A percentile compares a stretch with the other conserved stretches of the same genome.
phyloP scores from a whole-genome alignment of 1,140 invertebrate genomes.

The Nephila pilipes region DNA sequence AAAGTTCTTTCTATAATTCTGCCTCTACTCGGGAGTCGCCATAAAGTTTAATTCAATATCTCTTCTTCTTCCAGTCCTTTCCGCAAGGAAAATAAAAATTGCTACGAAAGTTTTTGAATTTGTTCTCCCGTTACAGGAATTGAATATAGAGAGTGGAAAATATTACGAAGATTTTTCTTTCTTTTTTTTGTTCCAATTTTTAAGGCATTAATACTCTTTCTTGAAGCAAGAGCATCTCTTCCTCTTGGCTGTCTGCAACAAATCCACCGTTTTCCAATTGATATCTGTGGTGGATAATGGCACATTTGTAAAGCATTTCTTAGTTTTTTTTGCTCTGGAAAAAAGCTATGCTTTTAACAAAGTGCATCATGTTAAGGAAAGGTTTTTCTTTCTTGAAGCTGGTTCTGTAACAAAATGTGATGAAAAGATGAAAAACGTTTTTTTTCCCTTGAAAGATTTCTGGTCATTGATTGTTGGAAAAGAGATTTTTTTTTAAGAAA shows the following conservation, averaged over 20 bases:
- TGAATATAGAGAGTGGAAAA: not conserved
- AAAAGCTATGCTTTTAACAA: not conserved
- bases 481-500: too few relatives aligned
- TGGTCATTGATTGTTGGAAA: not conserved
- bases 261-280: not conserved
- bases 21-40: not conserved
- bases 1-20: constrained; percentile 3
- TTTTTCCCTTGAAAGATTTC: not conserved
- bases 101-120: constrained; percentile 7
- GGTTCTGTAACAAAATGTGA: not conserved
- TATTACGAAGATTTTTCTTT: not conserved
- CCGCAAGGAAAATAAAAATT: not conserved
- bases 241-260: not conserved
- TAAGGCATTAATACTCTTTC: not conserved
- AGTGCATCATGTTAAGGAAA: not conserved
- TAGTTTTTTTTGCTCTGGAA: not conserved
- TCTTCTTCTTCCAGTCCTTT: not conserved
- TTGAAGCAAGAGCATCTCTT: not conserved
- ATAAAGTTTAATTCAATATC: constrained; percentile 25
- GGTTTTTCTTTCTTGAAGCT: not conserved
- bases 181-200: not conserved
- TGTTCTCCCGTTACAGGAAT: not conserved
- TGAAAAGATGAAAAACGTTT: not conserved
- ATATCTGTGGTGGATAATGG: constrained; percentile 22
- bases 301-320: not conserved